These are phyloP conservation scores for Pluvialis apricaria DNA, from an alignment of 2,113 vertebrate species.

Conservation along the genomic window DNA sequence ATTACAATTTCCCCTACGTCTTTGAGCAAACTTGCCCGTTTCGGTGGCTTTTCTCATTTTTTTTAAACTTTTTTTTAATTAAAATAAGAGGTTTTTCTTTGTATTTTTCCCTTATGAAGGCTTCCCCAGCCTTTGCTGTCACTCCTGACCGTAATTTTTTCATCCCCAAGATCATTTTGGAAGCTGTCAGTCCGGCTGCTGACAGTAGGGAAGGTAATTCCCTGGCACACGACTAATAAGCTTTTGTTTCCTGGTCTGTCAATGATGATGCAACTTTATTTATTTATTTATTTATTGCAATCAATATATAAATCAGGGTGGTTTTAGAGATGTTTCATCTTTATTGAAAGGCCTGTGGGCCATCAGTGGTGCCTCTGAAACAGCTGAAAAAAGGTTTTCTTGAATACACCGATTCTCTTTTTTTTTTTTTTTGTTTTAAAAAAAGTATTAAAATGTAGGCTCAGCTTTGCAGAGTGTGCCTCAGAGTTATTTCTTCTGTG, in stretches of 20 bases:
- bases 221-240: background rate
- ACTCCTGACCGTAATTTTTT: background rate
- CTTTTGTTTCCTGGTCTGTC: background rate
- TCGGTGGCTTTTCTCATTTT: background rate
- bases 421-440: background rate
- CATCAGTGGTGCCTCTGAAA: background rate
- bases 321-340: background rate
- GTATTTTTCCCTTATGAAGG: fast-evolving
- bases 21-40: background rate
- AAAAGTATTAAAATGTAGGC: background rate
- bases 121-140: background rate
- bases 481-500: background rate
- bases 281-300: background rate
- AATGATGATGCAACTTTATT: background rate
- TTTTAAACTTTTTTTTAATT: background rate
- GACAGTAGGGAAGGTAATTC: background rate
- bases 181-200: background rate
- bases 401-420: background rate
- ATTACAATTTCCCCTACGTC: fast-evolving
- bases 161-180: background rate
- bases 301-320: background rate
- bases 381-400: background rate
- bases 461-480: background rate
- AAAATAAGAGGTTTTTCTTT: background rate
- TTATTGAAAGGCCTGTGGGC: background rate